A percentile compares a stretch with the other conserved stretches of the same genome.
phyloP scores from a whole-genome alignment of 2,888 invertebrate genomes.

The Eubasilissa splendida region DNA sequence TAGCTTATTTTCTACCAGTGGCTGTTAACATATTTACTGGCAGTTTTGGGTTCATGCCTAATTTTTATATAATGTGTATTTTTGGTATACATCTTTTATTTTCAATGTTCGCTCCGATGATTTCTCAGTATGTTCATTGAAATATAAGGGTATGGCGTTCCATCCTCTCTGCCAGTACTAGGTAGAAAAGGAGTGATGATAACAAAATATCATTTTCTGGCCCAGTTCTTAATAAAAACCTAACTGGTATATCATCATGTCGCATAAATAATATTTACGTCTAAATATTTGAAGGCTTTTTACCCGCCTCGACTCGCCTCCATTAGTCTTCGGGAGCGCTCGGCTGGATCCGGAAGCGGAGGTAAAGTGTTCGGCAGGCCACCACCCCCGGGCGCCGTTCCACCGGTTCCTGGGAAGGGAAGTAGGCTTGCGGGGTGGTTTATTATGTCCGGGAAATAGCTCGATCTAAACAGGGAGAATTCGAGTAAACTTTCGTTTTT shows the following conservation, averaged over 20 bases:
- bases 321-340: slow-evolving; percentile 22
- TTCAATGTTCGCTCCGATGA: no score
- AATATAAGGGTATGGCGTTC: no score
- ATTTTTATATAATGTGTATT: no score
- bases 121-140: no score
- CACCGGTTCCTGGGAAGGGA: slow-evolving; percentile 1
- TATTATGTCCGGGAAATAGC: slow-evolving; percentile 34
- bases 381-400: slow-evolving; percentile 8
- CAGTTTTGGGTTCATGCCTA: no score
- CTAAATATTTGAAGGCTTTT: slow-evolving; percentile 39
- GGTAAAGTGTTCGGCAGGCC: slow-evolving; percentile 28
- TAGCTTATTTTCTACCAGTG: no score
- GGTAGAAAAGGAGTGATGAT: no score
- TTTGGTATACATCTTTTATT: no score
- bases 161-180: no score
- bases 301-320: slow-evolving; percentile 36
- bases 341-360: slow-evolving; percentile 37
- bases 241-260: background rate
- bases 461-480: slow-evolving; percentile 36
- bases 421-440: slow-evolving; percentile 24
- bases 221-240: no score
- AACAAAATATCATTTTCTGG: no score
- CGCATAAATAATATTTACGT: slow-evolving; percentile 27
- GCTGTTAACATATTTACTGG: no score
- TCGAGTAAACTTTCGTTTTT: slow-evolving; percentile 24